These are phyloP conservation scores for Torymus texanus DNA, from an alignment of 2,888 invertebrate genomes.

Conservation along the genomic window DNA sequence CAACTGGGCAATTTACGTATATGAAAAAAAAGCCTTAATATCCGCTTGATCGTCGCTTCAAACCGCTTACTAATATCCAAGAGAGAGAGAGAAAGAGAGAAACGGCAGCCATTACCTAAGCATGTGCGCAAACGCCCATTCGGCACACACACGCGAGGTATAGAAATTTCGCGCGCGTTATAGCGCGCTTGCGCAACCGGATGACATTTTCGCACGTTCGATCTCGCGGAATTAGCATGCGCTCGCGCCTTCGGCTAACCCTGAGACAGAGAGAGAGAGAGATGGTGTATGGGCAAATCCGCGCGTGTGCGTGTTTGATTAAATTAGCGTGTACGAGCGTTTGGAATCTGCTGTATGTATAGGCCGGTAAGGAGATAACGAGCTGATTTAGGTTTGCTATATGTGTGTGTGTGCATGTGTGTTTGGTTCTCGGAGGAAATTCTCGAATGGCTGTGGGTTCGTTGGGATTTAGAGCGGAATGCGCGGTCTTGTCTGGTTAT, in stretches of 20 bases:
- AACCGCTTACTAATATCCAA: not conserved
- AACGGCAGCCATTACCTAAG: not conserved
- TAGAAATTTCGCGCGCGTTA: not conserved
- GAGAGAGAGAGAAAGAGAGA: slow-evolving; percentile 3
- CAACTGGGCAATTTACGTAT: not conserved
- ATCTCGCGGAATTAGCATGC: slow-evolving; percentile 45
- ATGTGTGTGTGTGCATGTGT: too few species aligned
- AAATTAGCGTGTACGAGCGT: slow-evolving; percentile 21
- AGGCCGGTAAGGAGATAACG: not conserved
- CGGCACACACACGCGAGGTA: too few species aligned
- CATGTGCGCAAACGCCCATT: slow-evolving; percentile 8
- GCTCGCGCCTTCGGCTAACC: not conserved
- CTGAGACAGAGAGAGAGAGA: slow-evolving; percentile 6
- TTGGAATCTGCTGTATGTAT: too few species aligned
- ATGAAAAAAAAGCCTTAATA: slow-evolving; percentile 5
- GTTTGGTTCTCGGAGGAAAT: too few species aligned
- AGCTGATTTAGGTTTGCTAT: not conserved
- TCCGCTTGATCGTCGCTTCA: not conserved
- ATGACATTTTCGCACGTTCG: slow-evolving; percentile 58
- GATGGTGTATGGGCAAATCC: not conserved
- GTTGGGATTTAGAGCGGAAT: too few species aligned
- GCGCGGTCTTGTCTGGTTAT: too few species aligned
- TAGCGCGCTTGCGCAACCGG: slow-evolving; percentile 34
- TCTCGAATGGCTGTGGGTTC: too few species aligned
- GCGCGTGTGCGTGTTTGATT: slow-evolving; percentile 12